These are phyloP conservation scores for Portevinia maculata DNA, from an alignment of 2,888 invertebrate species.

Conservation along the genomic window DNA sequence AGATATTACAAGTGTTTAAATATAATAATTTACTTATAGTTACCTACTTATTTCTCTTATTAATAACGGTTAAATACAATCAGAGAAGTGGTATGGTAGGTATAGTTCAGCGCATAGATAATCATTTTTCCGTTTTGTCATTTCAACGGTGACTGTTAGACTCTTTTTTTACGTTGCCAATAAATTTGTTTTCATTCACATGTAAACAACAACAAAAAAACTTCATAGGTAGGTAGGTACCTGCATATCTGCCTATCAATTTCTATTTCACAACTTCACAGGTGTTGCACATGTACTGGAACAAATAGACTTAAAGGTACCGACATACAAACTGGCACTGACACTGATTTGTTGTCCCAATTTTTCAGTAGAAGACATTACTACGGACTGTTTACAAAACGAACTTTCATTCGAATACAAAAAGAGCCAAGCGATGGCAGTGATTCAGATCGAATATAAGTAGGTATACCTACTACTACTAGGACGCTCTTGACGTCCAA, in stretches of 20 bases:
- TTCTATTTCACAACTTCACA: too few relatives aligned
- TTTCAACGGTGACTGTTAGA: too few relatives aligned
- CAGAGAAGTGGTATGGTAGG: neutral
- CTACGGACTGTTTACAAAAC: constrained; percentile 31
- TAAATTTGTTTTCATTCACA: too few relatives aligned
- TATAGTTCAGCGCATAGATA: too few relatives aligned
- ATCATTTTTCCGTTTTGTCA: neutral
- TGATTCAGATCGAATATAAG: constrained; percentile 49
- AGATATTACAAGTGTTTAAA: too few relatives aligned
- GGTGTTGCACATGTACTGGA: neutral
- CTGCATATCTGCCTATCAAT: too few relatives aligned
- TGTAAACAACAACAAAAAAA: too few relatives aligned
- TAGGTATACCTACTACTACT: constrained; percentile 41
- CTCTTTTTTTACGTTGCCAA: too few relatives aligned
- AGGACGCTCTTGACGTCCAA: constrained; percentile 46
- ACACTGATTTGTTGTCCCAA: constrained; percentile 43
- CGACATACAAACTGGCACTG: constrained; percentile 45
- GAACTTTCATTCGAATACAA: constrained; percentile 48
- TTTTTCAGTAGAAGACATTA: constrained; percentile 12
- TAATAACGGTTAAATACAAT: neutral
- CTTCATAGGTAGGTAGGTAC: too few relatives aligned
- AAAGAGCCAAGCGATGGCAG: constrained; percentile 14
- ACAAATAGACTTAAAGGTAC: neutral
- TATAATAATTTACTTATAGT: too few relatives aligned
- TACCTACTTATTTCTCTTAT: neutral